Percentiles rank a stretch among this genome's conserved stretches.
These are phyloP conservation scores for Drosophila willistoni DNA, from an alignment of 1,140 invertebrate genomes.

Conservation along the genomic window DNA sequence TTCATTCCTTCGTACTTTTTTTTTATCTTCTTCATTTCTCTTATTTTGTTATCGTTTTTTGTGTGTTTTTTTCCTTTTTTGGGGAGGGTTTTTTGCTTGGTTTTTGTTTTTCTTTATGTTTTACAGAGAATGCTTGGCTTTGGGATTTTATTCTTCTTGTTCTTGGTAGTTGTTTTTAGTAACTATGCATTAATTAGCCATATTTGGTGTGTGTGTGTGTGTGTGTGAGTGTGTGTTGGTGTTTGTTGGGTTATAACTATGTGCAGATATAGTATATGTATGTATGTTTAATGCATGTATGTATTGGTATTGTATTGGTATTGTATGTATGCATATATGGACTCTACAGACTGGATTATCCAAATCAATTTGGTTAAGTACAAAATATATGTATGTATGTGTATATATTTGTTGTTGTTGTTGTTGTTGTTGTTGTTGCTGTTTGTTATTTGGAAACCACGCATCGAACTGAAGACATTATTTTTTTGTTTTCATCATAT, in stretches of 20 bases:
- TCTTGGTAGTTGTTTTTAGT: constrained; percentile 59
- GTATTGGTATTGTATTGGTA: constrained; percentile 17
- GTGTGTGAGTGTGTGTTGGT: constrained; percentile 28
- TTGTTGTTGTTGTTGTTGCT: constrained; percentile 18
- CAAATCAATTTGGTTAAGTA: constrained; percentile 68
- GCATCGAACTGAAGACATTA: constrained; percentile 75
- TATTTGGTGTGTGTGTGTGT: constrained; percentile 38
- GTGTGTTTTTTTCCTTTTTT: constrained; percentile 7
- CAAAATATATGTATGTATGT: constrained; percentile 63
- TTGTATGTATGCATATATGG: constrained; percentile 5
- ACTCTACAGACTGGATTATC: constrained; percentile 49
- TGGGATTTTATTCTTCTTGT: constrained; percentile 20
- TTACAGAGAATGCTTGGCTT: constrained; percentile 77
- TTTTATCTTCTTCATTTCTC: background rate
- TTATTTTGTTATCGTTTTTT: background rate
- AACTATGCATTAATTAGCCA: constrained; percentile 75
- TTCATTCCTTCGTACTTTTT: background rate
- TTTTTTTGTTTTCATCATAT: constrained; percentile 2
- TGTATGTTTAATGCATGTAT: constrained; percentile 27
- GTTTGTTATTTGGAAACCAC: constrained; percentile 61
- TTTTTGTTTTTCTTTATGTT: constrained; percentile 36
- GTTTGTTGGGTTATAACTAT: constrained; percentile 40
- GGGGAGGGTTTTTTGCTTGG: background rate
- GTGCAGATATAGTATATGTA: constrained; percentile 36
- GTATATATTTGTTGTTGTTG: constrained; percentile 48